Percentiles rank a stretch among this genome's conserved stretches.
phyloP scores from a whole-genome alignment of 2,888 invertebrate genomes.

The Falcaria lacertinaria region DNA sequence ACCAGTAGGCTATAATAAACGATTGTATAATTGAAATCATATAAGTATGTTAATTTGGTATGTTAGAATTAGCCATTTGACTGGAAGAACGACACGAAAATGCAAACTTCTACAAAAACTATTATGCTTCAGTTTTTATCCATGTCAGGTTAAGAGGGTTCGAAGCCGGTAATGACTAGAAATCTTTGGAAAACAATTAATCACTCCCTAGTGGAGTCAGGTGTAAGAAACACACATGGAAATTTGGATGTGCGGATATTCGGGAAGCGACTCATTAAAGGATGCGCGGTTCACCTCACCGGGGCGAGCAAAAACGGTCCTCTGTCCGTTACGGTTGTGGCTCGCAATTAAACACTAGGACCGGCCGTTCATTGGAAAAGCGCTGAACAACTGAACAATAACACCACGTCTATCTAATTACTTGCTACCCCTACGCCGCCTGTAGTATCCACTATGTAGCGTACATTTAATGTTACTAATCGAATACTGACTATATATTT shows the following conservation, averaged over 20 bases:
- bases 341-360: conserved; percentile 69
- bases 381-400: conserved; percentile 68
- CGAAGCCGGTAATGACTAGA: too few relatives aligned
- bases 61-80: too few relatives aligned
- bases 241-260: conserved; percentile 16
- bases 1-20: too few relatives aligned
- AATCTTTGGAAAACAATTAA: not conserved
- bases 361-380: conserved; percentile 61
- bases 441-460: conserved; percentile 52
- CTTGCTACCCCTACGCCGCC: conserved; percentile 53
- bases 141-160: too few relatives aligned
- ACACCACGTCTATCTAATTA: conserved; percentile 71
- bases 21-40: too few relatives aligned
- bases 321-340: conserved; percentile 64
- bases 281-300: conserved; percentile 61
- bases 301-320: conserved; percentile 63
- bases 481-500: conserved; percentile 36
- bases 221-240: conserved; percentile 33
- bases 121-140: too few relatives aligned
- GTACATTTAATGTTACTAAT: conserved; percentile 62
- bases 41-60: too few relatives aligned
- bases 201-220: conserved; percentile 1
- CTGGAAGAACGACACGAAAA: too few relatives aligned
- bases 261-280: conserved; percentile 58
- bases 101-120: too few relatives aligned